Base-by-base conservation (phyloP, 2,888 invertebrate species). In the Tetanocera ferruginea region DNA sequence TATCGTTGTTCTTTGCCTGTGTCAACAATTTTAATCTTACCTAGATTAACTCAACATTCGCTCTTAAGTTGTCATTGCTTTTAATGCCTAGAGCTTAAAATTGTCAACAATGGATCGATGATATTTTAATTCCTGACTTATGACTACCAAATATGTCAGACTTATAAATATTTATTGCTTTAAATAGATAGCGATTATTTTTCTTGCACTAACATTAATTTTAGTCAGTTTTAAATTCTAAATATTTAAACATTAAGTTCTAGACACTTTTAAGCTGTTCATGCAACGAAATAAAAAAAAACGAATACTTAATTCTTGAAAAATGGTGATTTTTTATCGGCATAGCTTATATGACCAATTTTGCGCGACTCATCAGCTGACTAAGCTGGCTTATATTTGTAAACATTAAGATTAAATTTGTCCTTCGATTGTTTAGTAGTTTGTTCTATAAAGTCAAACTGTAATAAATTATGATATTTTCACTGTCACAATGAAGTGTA, bases 11-110 rank as follows among this genome's bases (percentile, higher is more conserved):
- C 14, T 64, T 31, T 64, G 31, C 11, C 9, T n/a, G n/a, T 9
- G 23, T 55, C 19, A 64, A 28, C 14, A 64, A n/a, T 64, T 64
- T 64, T 5, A 64, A 64, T 31, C n/a, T 14, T 8, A 28, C 52
- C 17, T 70, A 70, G 51, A 52, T 70, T 28, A 70, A 70, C 55
- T 71, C 19, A n/a, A 55, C 34, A 55, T 34, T 5, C 14, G 11
- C n/a, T 31, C 70, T 70, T 71, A 55, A 71, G 28, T 17, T 55
- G 55, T 71, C 71, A 71, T 34, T 71, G n/a, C 28, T 71, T 19
- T 51, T 52, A 31, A 34, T 25, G 11, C 55, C 31, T 23, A 17
- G 9, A 8, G 14, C 31, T 55, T 71, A n/a, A 52, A 71, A 31
- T 52, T 71, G 71, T 71, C 71, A 43, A 8, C 25, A 57, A 31